A percentile compares a stretch with the other conserved stretches of the same genome.
Conservation (phyloP, 2,888 invertebrate species). For the Chalcosyrphus nemorum region DNA sequence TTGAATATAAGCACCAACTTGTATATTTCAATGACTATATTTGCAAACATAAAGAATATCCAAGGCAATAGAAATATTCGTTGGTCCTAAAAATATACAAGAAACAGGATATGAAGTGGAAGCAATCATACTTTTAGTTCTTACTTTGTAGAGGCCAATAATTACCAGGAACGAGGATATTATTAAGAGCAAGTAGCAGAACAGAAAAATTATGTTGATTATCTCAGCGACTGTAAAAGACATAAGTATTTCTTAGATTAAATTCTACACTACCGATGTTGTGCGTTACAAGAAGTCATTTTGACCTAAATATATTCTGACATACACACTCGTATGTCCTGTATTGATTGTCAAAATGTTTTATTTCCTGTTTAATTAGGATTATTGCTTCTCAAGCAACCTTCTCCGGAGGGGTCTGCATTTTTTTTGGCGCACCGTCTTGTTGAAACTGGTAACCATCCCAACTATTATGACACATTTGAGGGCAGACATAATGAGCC, state of each 20-base stretch:
- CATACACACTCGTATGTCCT: too few species aligned
- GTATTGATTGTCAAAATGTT: too few species aligned
- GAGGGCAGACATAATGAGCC: too few species aligned
- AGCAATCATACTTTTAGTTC: conserved; percentile 73
- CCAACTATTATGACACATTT: too few species aligned
- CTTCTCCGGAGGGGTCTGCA: too few species aligned
- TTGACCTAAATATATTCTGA: conserved; percentile 8
- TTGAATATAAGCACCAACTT: conserved; percentile 87
- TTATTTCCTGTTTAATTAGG: too few species aligned
- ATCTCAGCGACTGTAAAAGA: conserved; percentile 87
- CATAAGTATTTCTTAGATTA: conserved; percentile 50
- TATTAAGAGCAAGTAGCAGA: conserved; percentile 87
- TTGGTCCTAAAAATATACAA: conserved; percentile 84
- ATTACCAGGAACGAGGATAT: conserved; percentile 86
- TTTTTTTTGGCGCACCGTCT: too few species aligned
- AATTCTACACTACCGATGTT: conserved; percentile 42
- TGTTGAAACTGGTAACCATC: too few species aligned
- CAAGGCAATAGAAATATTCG: conserved; percentile 89
- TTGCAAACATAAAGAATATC: conserved; percentile 86
- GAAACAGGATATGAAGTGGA: conserved; percentile 30
- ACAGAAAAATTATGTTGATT: conserved; percentile 87
- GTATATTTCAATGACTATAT: conserved; percentile 86
- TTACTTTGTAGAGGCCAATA: conserved; percentile 88
- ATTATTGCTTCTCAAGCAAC: too few species aligned
- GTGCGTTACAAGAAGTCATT: conserved; percentile 24